Evolutionary conservation across 2,113 vertebrate genomes (phyloP).

Genomic region (Pelecanoides urinatrix): DNA sequence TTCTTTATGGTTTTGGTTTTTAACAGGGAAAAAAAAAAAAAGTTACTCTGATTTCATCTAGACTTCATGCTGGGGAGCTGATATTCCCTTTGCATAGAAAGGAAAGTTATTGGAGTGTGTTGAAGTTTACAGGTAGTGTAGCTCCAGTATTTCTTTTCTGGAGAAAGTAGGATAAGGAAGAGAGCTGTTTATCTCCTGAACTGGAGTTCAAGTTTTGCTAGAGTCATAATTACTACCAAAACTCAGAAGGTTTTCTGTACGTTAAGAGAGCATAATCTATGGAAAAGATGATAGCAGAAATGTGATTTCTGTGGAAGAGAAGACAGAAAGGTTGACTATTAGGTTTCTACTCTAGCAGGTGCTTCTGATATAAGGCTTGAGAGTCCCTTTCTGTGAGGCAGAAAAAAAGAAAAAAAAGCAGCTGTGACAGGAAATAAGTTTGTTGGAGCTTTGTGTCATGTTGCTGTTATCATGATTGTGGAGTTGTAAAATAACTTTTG

Average conservation of each 20-base stretch:
- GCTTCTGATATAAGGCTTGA: neutral
- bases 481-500: neutral
- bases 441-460: neutral
- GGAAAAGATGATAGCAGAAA: neutral
- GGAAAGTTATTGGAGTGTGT: neutral
- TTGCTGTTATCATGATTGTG: neutral
- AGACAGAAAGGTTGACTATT: neutral
- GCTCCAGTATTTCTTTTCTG: neutral
- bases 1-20: accelerated
- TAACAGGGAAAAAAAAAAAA: neutral
- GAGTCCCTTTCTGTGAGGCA: neutral
- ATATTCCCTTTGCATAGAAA: neutral
- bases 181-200: neutral
- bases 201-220: neutral
- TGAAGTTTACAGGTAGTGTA: neutral
- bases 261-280: neutral
- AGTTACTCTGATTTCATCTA: neutral
- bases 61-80: neutral
- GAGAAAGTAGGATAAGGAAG: neutral
- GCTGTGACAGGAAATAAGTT: neutral
- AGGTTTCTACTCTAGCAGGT: neutral
- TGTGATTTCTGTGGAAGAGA: neutral
- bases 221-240: neutral
- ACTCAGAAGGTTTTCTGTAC: neutral
- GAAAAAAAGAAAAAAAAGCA: accelerated